phyloP scores from a whole-genome alignment of 2,888 invertebrate genomes.

The Chrysolina americana region DNA sequence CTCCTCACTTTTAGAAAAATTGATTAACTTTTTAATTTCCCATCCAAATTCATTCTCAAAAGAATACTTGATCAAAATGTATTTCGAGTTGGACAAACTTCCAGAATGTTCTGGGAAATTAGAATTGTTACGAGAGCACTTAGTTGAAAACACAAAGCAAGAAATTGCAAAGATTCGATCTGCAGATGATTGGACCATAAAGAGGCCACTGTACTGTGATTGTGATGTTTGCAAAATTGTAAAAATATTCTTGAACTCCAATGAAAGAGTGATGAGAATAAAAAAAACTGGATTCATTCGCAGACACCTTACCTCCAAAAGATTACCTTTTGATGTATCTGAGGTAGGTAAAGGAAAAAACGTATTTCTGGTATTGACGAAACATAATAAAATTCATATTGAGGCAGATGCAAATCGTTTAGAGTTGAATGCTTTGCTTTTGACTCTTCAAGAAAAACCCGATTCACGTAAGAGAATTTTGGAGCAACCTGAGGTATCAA shows the following conservation, averaged over 20 bases:
- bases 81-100: not conserved
- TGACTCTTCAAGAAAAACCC: not conserved
- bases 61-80: not conserved
- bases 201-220: not conserved
- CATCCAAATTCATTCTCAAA: not conserved
- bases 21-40: not conserved
- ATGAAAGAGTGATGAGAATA: not conserved
- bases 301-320: not conserved
- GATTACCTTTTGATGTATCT: not conserved
- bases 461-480: not conserved
- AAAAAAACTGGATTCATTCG: not conserved
- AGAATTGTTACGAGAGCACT: not conserved
- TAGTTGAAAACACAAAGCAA: not conserved
- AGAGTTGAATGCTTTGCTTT: not conserved
- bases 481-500: not conserved
- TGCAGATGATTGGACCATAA: not conserved
- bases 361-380: not conserved
- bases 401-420: not conserved
- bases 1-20: not conserved
- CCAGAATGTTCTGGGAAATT: not conserved
- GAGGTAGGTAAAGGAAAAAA: constrained; percentile 12
- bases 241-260: not conserved
- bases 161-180: not conserved
- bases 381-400: not conserved
- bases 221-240: constrained; percentile 1